Evolutionary conservation across 1,140 invertebrate genomes (phyloP).

Genomic region (Calliopsis andreniformis): DNA sequence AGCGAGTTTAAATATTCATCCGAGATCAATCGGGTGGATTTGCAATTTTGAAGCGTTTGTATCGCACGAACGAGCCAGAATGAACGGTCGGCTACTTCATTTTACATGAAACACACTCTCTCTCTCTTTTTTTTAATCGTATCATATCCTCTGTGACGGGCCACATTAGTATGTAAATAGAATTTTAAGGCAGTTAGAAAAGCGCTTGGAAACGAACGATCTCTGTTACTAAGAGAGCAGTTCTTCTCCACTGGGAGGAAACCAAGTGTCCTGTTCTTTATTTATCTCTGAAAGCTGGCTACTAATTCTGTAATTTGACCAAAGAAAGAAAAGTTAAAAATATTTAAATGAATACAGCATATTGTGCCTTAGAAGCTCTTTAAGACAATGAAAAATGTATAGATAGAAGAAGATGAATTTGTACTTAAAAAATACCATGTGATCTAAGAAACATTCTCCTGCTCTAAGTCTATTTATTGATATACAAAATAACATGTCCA

Average conservation of each 20-base stretch:
- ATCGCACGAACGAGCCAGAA: conserved; percentile 33
- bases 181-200: conserved; percentile 33
- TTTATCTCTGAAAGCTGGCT: too few species aligned
- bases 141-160: not conserved
- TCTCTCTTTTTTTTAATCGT: not conserved
- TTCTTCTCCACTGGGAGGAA: not conserved
- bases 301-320: too few species aligned
- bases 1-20: conserved; percentile 53
- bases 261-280: too few species aligned
- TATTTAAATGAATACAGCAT: too few species aligned
- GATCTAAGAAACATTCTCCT: too few species aligned
- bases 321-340: too few species aligned
- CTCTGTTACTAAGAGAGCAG: not conserved
- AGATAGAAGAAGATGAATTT: too few species aligned
- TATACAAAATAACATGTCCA: too few species aligned
- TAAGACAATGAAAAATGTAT: too few species aligned
- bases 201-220: not conserved
- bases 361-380: too few species aligned
- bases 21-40: conserved; percentile 51
- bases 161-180: conserved; percentile 46
- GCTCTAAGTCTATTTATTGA: too few species aligned
- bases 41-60: conserved; percentile 52
- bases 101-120: conserved; percentile 43
- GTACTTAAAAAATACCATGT: too few species aligned
- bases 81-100: conserved; percentile 49